phyloP scores from a whole-genome alignment of 2,113 vertebrate species.

The Rhinoderma darwinii region DNA sequence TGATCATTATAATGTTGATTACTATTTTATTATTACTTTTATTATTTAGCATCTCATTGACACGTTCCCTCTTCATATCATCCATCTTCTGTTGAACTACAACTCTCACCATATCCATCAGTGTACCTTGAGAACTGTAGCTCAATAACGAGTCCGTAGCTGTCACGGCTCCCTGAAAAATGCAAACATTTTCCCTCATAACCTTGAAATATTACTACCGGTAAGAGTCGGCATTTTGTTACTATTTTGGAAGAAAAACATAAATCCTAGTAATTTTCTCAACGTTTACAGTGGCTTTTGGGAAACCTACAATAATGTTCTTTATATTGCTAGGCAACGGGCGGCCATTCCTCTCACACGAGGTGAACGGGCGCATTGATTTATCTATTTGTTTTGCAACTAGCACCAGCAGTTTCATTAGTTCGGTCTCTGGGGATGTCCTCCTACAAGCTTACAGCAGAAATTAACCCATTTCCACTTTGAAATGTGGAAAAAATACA shows the following conservation, averaged over 20 bases:
- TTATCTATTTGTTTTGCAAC: constrained; percentile 78
- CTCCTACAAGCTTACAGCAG: constrained; percentile 59
- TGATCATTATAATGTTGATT: background rate
- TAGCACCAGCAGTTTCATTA: constrained; percentile 67
- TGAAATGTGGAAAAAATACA: background rate
- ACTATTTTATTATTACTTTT: background rate
- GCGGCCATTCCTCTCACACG: constrained; percentile 56
- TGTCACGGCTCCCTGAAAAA: constrained; percentile 12
- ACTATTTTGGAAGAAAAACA: constrained; percentile 51
- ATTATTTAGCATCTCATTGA: background rate
- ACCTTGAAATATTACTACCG: constrained; percentile 45
- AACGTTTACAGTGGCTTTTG: background rate
- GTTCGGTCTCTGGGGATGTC: constrained; percentile 62
- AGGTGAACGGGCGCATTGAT: constrained; percentile 79
- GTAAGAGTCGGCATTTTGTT: constrained; percentile 49
- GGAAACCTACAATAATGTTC: constrained; percentile 56
- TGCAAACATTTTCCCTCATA: constrained; percentile 35
- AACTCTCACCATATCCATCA: background rate
- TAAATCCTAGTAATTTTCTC: constrained; percentile 21
- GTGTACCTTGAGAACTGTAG: background rate
- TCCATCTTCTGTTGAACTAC: background rate
- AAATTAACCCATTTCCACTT: constrained; percentile 69
- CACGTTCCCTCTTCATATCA: background rate
- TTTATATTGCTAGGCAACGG: constrained; percentile 71
- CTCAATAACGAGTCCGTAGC: constrained; percentile 1